phyloP scores from a whole-genome alignment of 2,113 vertebrate species.

The Pandion haliaetus region DNA sequence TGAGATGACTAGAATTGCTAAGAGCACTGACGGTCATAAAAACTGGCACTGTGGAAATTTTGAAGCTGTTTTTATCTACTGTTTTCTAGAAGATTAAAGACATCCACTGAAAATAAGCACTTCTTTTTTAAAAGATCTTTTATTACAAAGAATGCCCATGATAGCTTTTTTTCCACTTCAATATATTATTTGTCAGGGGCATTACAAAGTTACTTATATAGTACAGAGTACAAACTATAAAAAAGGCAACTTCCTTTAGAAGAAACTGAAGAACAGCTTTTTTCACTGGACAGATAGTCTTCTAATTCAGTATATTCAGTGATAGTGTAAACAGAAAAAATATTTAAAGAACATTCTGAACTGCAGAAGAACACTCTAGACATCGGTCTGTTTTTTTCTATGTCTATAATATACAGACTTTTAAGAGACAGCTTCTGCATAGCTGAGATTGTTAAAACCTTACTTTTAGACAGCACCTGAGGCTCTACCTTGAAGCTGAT shows the following conservation, averaged over 20 bases:
- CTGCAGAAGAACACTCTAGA: background rate
- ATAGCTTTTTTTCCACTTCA: background rate
- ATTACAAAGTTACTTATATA: background rate
- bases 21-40: background rate
- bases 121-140: background rate
- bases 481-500: background rate
- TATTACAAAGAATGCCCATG: background rate
- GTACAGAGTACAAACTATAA: background rate
- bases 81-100: background rate
- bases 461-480: background rate
- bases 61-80: background rate
- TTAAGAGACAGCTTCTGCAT: background rate
- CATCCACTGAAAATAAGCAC: background rate
- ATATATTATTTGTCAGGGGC: background rate
- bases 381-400: background rate
- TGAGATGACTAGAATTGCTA: background rate
- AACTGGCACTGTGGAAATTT: background rate
- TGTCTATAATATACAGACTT: background rate
- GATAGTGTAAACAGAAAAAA: background rate
- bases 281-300: background rate
- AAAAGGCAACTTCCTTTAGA: background rate
- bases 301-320: background rate
- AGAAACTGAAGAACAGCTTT: background rate
- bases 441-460: background rate
- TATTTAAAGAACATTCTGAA: background rate